These are phyloP conservation scores for Carposina sasakii DNA, from an alignment of 1,140 invertebrate genomes.

Conservation along the genomic window DNA sequence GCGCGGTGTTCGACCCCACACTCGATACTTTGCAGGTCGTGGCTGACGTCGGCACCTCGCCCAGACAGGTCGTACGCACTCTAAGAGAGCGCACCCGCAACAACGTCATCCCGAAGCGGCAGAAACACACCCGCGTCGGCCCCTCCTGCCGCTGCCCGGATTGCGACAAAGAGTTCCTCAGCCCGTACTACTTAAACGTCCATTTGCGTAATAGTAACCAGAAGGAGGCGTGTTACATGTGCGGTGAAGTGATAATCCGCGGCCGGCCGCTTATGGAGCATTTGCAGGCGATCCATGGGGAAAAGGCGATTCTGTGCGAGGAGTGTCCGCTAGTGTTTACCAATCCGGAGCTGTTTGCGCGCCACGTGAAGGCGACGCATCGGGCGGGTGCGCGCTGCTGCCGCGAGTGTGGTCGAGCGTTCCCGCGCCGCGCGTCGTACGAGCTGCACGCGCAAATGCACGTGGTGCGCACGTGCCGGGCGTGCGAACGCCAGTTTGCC, in stretches of 20 bases:
- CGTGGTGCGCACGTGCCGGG: slow-evolving; percentile 46
- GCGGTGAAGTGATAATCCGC: slow-evolving; percentile 37
- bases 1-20: too few species aligned
- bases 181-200: slow-evolving; percentile 51
- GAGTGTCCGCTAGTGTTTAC: slow-evolving; percentile 45
- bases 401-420: slow-evolving; percentile 47
- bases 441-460: slow-evolving; percentile 58
- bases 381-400: slow-evolving; percentile 38
- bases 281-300: slow-evolving; percentile 34
- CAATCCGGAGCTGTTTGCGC: slow-evolving; percentile 27
- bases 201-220: slow-evolving; percentile 59
- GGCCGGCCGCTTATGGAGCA: slow-evolving; percentile 50
- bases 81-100: slow-evolving; percentile 36
- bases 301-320: slow-evolving; percentile 28
- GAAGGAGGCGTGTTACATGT: slow-evolving; percentile 48
- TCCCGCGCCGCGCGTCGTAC: slow-evolving; percentile 40
- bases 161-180: slow-evolving; percentile 57
- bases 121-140: too few species aligned
- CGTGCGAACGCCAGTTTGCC: slow-evolving; percentile 48
- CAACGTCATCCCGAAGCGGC: too few species aligned
- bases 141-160: slow-evolving; percentile 44
- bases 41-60: slow-evolving; percentile 33
- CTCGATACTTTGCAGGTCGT: too few species aligned
- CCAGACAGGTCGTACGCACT: slow-evolving; percentile 37
- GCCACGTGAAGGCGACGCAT: slow-evolving; percentile 41